Evolutionary conservation across 2,113 vertebrate species (phyloP), one percentile per base, ranked within the genome.

Genomic region (Triplophysa dalaica): DNA sequence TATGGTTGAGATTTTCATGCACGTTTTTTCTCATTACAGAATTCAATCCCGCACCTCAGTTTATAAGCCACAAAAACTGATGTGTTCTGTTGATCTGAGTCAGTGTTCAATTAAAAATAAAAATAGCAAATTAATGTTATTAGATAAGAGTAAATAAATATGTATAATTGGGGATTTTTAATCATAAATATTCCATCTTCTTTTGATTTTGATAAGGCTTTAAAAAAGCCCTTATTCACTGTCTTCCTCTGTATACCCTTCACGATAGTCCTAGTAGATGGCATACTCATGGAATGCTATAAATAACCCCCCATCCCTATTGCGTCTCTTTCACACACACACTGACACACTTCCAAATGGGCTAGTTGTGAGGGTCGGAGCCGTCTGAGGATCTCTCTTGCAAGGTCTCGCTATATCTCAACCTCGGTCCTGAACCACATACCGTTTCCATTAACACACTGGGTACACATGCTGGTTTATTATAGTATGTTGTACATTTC

Each of bases 241-340:
- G 29, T 78, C 85, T 90, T 87, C 77, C 86, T 90, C 86, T 90
- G 84, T 86, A 90, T 92, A 92, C 89, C 91, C 90, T 93, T 93
- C 90, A 90, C 84, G 88, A 81, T 82, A 89, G 89, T 92, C 90
- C 89, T 90, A 90, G 89, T 89, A 87, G 88, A 92, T 90, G 87
- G 84, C 90, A 87, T 84, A 87, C 88, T 87, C 91, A 88, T 90
- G 89, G 86, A 90, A 81, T 84, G 90, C 91, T 93, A 93, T 91
- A 92, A 93, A 93, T 93, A 93, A 89, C 90, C 85, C 85, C 41
- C 68, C 79, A 77, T 63, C 81, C 65, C 73, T 12, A 22, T 69
- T 41, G n/a, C 66, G 24, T 43, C 48, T 77, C 62, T 26, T 26
- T 65, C 21, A 21, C 75, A 54, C 72, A 48, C 62, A 77, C 75